A percentile compares a stretch with the other conserved stretches of the same genome.
Conservation (phyloP, 2,888 invertebrate species). For the Odiellus spinosus region DNA sequence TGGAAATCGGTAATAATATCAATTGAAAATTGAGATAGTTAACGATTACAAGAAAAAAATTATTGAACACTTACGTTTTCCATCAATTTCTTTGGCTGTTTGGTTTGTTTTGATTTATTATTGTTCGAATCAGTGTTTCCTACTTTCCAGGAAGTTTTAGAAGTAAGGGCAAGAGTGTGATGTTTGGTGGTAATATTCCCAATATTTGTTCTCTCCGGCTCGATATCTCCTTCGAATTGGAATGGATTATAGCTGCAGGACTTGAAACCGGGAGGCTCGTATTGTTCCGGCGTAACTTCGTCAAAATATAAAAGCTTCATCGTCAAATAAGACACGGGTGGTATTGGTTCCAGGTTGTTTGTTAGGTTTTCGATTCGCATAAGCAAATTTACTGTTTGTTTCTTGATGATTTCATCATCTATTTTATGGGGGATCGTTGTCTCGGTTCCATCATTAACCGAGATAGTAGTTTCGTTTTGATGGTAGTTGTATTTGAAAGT, state of each 20-base stretch:
- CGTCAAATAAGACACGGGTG: neutral
- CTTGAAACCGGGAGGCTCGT: conserved; percentile 3
- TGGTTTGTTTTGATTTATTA: no score
- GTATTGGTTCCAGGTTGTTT: neutral
- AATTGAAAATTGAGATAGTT: no score
- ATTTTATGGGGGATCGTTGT: neutral
- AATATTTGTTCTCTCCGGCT: neutral
- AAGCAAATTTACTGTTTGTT: no score
- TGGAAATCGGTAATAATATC: no score
- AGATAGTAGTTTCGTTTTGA: neutral
- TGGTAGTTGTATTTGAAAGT: conserved; percentile 2
- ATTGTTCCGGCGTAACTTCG: conserved; percentile 4
- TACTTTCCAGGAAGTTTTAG: no score
- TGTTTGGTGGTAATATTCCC: neutral
- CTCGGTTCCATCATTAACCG: neutral
- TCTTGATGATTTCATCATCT: no score
- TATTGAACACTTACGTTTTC: no score
- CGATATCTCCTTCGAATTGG: neutral
- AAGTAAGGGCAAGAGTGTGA: neutral
- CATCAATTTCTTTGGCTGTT: no score
- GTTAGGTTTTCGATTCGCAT: no score
- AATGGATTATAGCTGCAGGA: neutral
- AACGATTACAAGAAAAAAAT: no score
- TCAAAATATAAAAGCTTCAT: conserved; percentile 4
- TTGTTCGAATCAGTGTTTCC: no score